Evolutionary conservation across 2,113 vertebrate genomes (phyloP).

Genomic region (Drymodes brunneopygia): DNA sequence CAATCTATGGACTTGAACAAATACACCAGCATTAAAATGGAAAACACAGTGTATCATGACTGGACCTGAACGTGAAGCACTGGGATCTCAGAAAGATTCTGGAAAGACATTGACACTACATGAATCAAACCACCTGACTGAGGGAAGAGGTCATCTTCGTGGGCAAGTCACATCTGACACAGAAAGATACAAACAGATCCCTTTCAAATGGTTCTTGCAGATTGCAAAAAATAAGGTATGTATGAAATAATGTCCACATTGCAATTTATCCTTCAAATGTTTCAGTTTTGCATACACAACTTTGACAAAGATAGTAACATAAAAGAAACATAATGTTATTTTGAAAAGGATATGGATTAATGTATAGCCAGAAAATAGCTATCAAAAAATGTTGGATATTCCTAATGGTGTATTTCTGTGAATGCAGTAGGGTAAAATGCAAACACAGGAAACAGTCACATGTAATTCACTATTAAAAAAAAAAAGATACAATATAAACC

Average conservation of each 20-base stretch:
- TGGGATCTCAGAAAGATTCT: conserved; percentile 17
- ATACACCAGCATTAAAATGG: conserved; percentile 68
- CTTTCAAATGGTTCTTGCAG: neutral
- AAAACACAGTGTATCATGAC: conserved; percentile 56
- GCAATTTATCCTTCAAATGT: neutral
- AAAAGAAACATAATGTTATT: neutral
- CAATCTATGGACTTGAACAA: conserved; percentile 73
- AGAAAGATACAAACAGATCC: neutral
- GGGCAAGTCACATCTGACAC: neutral
- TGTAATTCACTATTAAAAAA: neutral
- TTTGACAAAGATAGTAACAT: neutral
- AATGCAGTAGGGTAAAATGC: neutral
- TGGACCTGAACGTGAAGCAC: conserved; percentile 49
- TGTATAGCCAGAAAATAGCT: neutral
- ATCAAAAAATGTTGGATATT: neutral
- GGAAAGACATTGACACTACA: neutral
- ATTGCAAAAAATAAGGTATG: neutral
- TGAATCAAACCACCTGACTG: neutral
- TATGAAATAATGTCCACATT: neutral
- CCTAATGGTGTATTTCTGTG: neutral
- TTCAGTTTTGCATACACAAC: neutral
- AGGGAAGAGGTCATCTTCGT: neutral
- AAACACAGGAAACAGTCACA: neutral
- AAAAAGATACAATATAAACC: neutral
- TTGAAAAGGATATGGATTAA: neutral